Evolutionary conservation across 2,888 invertebrate species (phyloP).

Genomic region (Smittia aterrima): DNA sequence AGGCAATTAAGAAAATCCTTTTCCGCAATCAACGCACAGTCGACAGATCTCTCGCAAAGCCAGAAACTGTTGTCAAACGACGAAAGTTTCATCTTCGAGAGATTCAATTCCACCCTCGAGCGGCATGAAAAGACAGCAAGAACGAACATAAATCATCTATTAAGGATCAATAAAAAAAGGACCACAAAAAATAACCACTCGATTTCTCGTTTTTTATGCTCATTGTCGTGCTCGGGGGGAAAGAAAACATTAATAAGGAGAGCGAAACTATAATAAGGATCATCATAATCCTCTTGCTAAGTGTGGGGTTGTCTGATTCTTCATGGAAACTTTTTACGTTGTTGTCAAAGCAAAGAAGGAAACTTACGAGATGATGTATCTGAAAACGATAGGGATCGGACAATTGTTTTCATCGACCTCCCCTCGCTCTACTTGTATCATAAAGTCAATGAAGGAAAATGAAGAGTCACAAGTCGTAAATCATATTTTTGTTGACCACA

Average conservation of each 20-base stretch:
- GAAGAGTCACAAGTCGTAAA: conserved; percentile 30
- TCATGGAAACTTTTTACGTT: not conserved
- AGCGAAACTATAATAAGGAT: conserved; percentile 39
- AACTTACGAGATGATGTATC: conserved; percentile 16
- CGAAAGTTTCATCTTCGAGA: not conserved
- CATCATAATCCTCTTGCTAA: conserved; percentile 36
- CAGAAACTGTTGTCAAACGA: not conserved
- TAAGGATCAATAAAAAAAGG: conserved; percentile 42
- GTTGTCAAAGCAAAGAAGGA: not conserved
- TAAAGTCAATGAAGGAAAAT: not conserved
- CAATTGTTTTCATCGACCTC: conserved; percentile 11
- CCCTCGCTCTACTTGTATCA: not conserved
- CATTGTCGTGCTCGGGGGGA: not conserved
- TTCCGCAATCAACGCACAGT: conserved; percentile 16
- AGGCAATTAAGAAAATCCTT: conserved; percentile 30
- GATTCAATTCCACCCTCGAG: conserved; percentile 34
- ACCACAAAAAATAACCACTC: conserved; percentile 42
- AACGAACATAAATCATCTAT: conserved; percentile 41
- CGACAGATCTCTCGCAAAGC: not conserved
- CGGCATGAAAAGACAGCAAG: conserved; percentile 35
- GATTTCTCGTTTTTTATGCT: conserved; percentile 27
- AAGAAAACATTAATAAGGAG: conserved; percentile 24
- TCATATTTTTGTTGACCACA: conserved; percentile 28
- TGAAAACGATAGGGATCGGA: conserved; percentile 35
- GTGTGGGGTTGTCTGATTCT: conserved; percentile 34